These are phyloP conservation scores for Macrotrachela quadricornifera DNA, from an alignment of 1,140 invertebrate species.

Conservation along the genomic window DNA sequence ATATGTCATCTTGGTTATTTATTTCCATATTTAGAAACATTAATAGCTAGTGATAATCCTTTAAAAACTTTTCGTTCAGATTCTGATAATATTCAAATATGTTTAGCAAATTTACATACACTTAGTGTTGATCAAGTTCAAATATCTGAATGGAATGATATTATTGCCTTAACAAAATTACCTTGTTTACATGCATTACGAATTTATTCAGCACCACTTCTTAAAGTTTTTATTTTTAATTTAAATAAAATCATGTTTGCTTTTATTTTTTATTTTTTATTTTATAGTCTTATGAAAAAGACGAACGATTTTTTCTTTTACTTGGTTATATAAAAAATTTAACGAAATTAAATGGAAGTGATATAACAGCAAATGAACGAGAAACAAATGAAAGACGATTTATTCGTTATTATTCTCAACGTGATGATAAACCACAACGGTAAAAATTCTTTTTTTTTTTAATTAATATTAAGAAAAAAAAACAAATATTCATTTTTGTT, in stretches of 20 bases:
- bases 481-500: no score
- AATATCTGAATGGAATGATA: conserved; percentile 59
- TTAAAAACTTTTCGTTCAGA: conserved; percentile 31
- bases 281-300: conserved; percentile 51
- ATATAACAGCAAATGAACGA: conserved; percentile 54
- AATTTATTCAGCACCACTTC: conserved; percentile 39
- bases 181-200: conserved; percentile 56
- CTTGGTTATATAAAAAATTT: conserved; percentile 63
- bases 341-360: conserved; percentile 60
- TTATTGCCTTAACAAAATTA: conserved; percentile 57
- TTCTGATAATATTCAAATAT: conserved; percentile 23
- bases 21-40: conserved; percentile 58
- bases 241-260: background rate
- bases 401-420: conserved; percentile 66
- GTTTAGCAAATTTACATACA: conserved; percentile 45
- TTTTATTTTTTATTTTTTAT: background rate
- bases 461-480: no score
- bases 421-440: conserved; percentile 10
- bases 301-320: conserved; percentile 57
- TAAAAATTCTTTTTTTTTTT: no score
- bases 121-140: conserved; percentile 60
- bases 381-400: conserved; percentile 74
- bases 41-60: conserved; percentile 64
- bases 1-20: conserved; percentile 48
- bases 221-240: conserved; percentile 38